Evolutionary conservation across 2,113 vertebrate species (phyloP).

Genomic region (Dromiciops gliroides): DNA sequence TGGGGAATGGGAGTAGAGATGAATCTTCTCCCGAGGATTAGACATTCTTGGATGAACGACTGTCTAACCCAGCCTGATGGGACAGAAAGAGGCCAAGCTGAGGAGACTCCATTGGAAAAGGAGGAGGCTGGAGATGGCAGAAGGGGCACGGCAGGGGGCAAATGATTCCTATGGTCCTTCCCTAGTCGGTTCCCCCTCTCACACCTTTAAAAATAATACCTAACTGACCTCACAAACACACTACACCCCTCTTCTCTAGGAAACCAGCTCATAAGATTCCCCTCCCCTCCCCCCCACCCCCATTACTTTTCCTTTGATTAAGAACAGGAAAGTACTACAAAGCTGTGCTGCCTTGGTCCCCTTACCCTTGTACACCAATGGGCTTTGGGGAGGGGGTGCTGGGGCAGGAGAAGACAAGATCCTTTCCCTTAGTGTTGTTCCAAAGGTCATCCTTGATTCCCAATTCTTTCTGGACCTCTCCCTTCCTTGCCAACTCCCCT

Average conservation of each 20-base stretch:
- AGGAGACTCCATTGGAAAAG: not conserved
- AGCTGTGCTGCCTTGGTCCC: not conserved
- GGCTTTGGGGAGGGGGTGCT: too few species aligned
- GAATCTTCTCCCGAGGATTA: constrained; percentile 14
- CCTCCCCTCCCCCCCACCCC: not conserved
- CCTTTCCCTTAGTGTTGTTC: not conserved
- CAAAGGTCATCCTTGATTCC: not conserved
- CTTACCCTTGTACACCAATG: not conserved
- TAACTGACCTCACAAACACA: not conserved
- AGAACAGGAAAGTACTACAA: not conserved
- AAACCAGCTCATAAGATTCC: not conserved
- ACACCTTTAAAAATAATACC: not conserved
- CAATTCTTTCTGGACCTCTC: not conserved
- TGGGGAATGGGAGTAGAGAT: not conserved
- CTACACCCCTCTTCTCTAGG: not conserved
- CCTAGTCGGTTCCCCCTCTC: not conserved
- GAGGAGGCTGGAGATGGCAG: not conserved
- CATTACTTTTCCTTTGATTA: not conserved
- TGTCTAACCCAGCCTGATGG: not conserved
- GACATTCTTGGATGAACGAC: not conserved
- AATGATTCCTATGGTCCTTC: not conserved
- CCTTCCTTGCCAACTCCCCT: not conserved
- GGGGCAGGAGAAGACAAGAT: not conserved
- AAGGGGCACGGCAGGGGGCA: not conserved
- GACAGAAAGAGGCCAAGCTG: not conserved